Evolutionary conservation across 2,113 vertebrate species (phyloP).

Genomic region (Hippocampus zosterae): DNA sequence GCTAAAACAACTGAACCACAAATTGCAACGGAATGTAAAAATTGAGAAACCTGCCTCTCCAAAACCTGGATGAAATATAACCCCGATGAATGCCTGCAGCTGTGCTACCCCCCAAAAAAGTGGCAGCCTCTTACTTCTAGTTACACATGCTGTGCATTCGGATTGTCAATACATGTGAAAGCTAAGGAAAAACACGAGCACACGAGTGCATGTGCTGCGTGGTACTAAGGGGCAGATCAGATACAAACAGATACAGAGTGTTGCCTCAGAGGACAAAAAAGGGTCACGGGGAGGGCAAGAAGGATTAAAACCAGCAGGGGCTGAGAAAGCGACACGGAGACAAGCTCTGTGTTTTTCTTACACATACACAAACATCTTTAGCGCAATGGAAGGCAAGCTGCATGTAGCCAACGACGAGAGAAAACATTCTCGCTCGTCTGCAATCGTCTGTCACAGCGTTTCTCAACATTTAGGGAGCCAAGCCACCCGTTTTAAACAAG

Average conservation of each 20-base stretch:
- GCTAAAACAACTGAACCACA: not conserved
- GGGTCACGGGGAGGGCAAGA: conserved; percentile 20
- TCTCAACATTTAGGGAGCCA: not conserved
- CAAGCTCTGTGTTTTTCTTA: not conserved
- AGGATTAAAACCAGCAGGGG: conserved; percentile 18
- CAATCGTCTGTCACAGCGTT: not conserved
- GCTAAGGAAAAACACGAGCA: not conserved
- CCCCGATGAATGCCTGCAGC: not conserved
- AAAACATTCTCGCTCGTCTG: conserved; percentile 33
- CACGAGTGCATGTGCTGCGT: not conserved
- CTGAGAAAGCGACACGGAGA: conserved; percentile 8
- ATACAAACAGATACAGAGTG: conserved; percentile 11
- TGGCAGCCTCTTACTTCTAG: not conserved
- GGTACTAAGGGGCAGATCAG: not conserved
- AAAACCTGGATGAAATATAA: not conserved
- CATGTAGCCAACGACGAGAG: conserved; percentile 15
- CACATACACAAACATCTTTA: not conserved
- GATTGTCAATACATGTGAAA: not conserved
- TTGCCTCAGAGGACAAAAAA: conserved; percentile 12
- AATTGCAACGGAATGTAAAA: not conserved
- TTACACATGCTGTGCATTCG: not conserved
- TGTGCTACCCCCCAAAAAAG: not conserved
- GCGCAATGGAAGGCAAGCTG: conserved; percentile 14
- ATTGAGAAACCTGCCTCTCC: not conserved
- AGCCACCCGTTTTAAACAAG: not conserved